These are phyloP conservation scores for Myanophis thanlyinensis DNA, from an alignment of 2,113 vertebrate genomes.

Conservation along the genomic window DNA sequence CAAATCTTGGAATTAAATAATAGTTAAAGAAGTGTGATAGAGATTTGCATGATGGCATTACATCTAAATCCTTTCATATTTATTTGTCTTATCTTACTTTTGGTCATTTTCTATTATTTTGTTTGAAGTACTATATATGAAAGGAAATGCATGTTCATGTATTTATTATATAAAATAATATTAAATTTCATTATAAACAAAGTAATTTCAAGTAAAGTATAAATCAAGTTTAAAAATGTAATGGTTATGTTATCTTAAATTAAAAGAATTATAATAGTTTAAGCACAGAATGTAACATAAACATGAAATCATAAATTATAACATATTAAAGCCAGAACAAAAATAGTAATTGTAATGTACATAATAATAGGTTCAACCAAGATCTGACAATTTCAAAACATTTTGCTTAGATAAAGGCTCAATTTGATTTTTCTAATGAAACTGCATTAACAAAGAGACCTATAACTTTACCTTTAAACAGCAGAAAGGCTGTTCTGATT, in stretches of 20 bases:
- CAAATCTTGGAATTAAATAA: constrained; percentile 9
- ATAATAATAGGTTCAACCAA: not conserved
- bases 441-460: not conserved
- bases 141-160: not conserved
- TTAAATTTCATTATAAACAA: not conserved
- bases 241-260: not conserved
- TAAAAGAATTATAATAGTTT: not conserved
- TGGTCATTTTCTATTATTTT: constrained; percentile 46
- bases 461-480: not conserved
- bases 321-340: not conserved
- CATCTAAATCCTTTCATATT: constrained; percentile 57
- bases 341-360: not conserved
- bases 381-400: not conserved
- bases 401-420: not conserved
- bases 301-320: not conserved
- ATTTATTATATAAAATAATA: not conserved
- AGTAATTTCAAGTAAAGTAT: not conserved
- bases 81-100: constrained; percentile 47
- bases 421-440: not conserved
- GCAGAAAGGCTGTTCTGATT: not conserved
- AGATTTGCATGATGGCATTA: constrained; percentile 40
- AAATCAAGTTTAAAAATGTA: not conserved
- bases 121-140: not conserved
- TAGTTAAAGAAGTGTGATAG: not conserved
- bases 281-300: not conserved